These are phyloP conservation scores for Huso huso DNA, from an alignment of 2,797 vertebrate species.

Conservation along the genomic window DNA sequence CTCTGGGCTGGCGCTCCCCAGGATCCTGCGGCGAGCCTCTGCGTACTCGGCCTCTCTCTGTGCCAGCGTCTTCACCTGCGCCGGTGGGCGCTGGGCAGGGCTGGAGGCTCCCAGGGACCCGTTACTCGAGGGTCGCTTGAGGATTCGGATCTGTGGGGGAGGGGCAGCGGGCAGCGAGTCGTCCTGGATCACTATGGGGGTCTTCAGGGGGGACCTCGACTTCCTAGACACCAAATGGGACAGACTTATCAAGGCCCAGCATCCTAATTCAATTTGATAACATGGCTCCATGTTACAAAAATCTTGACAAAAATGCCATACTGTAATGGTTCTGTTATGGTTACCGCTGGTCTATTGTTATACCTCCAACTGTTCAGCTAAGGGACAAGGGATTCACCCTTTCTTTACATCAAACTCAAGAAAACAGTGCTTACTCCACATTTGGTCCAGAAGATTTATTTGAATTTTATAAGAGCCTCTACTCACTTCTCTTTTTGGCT, in stretches of 20 bases:
- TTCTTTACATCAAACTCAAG: too few relatives aligned
- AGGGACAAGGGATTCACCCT: background rate
- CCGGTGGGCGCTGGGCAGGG: conserved; percentile 68
- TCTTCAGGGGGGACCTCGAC: conserved; percentile 72
- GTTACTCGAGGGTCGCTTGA: conserved; percentile 88
- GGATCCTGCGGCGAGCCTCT: conserved; percentile 87
- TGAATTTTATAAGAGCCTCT: conserved; percentile 13
- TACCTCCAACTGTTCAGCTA: background rate
- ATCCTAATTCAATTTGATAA: too few relatives aligned
- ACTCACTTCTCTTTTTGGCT: conserved; percentile 88
- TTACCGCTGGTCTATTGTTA: background rate
- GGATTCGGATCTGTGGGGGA: conserved; percentile 88
- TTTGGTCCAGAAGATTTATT: background rate
- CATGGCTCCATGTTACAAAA: too few relatives aligned
- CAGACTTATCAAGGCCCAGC: background rate
- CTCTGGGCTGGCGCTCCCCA: conserved; percentile 89
- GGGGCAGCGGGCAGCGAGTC: conserved; percentile 78
- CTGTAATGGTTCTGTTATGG: background rate
- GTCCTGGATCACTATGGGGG: conserved; percentile 89
- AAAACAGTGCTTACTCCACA: too few relatives aligned
- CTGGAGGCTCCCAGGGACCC: conserved; percentile 69
- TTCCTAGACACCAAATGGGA: conserved; percentile 53
- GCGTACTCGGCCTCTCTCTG: conserved; percentile 96
- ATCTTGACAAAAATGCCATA: too few relatives aligned
- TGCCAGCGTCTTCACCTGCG: conserved; percentile 86